These are phyloP conservation scores for Percopsis transmontana DNA, from an alignment of 2,113 vertebrate species.

Conservation along the genomic window DNA sequence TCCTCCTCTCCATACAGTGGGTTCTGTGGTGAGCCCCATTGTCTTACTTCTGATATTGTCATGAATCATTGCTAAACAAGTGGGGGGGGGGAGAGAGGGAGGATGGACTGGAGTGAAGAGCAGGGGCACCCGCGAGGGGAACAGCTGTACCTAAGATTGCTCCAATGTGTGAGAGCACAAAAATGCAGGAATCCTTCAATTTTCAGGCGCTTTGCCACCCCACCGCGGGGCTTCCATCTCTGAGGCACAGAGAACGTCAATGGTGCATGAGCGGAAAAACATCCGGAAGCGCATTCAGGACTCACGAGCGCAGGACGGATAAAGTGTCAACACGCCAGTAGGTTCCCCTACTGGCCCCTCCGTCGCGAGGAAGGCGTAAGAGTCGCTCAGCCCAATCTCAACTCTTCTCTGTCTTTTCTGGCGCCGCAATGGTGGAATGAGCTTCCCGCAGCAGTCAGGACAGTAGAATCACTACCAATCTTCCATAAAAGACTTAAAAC, in stretches of 20 bases:
- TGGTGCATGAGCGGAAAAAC: conserved; percentile 54
- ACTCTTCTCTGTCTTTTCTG: too few species aligned
- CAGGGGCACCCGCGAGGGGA: conserved; percentile 57
- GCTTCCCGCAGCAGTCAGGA: too few species aligned
- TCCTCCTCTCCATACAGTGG: conserved; percentile 1
- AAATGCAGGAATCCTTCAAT: conserved; percentile 75
- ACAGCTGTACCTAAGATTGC: conserved; percentile 68
- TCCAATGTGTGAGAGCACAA: conserved; percentile 64
- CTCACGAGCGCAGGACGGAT: conserved; percentile 45
- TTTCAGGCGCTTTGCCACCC: conserved; percentile 51
- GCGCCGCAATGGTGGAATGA: too few species aligned
- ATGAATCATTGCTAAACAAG: conserved; percentile 45
- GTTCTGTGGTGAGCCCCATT: conserved; percentile 44
- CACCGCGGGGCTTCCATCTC: conserved; percentile 62
- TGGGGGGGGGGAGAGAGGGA: background rate
- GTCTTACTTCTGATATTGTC: conserved; percentile 46
- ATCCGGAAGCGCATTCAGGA: conserved; percentile 42
- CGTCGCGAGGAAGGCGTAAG: too few species aligned
- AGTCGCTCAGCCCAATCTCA: too few species aligned
- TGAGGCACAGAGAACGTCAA: conserved; percentile 55
- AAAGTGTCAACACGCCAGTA: background rate
- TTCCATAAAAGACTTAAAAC: too few species aligned
- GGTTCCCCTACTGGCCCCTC: too few species aligned
- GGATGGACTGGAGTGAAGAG: conserved; percentile 16
- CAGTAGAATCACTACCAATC: too few species aligned